Base-by-base conservation (phyloP, 1,140 invertebrate species). In the Musca vetustissima region DNA sequence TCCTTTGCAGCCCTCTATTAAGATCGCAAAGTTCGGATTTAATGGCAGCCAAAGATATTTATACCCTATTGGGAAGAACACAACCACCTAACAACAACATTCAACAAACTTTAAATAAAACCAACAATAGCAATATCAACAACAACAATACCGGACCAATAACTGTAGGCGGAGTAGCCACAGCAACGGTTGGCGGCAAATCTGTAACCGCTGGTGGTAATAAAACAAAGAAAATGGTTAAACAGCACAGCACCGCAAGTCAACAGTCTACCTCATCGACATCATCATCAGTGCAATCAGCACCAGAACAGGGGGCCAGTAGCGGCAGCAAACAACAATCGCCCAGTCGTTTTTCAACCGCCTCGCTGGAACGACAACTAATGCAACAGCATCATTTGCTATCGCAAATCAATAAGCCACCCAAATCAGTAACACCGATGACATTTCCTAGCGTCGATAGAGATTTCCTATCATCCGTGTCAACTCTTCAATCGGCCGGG, bases 21-120 rank as follows among this genome's bases (percentile, higher is more conserved):
- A 68, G 72, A 69, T 73, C 72, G 55, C 72, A 73, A 70, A 73
- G 72, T 55, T 69, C 72, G 13, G 72, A 73, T 66, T 49, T 70
- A 15, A 61, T 36, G 69, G 66, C 71, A 28, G 68, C 70, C 36
- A 73, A 68, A 70, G 72, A 73, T 67, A 50, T 71, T 19, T 69
- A 79, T 71, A 71, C 81, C 1, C 86, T 85, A 4, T 48, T 84
- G 83, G 28, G 74, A 84, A 55, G 82, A 84, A 15, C 57, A 61
- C 70, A 71, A 48, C 70, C 67, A 36, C 49, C 7, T 28, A 28
- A 28, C 28, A 8, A 28, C 3, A 28, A 28, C 28, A 28, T 28
- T n/a, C n/a, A n/a, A n/a, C n/a, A 67, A 61, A 32, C 4, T 17
- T 32, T 32, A n/a, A 32, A 59, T 32, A 59, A 59, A n/a, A 17